Evolutionary conservation across 2,113 vertebrate species (phyloP), one percentile per base, ranked within the genome.

Genomic region (Sterrhoptilus dennistouni): DNA sequence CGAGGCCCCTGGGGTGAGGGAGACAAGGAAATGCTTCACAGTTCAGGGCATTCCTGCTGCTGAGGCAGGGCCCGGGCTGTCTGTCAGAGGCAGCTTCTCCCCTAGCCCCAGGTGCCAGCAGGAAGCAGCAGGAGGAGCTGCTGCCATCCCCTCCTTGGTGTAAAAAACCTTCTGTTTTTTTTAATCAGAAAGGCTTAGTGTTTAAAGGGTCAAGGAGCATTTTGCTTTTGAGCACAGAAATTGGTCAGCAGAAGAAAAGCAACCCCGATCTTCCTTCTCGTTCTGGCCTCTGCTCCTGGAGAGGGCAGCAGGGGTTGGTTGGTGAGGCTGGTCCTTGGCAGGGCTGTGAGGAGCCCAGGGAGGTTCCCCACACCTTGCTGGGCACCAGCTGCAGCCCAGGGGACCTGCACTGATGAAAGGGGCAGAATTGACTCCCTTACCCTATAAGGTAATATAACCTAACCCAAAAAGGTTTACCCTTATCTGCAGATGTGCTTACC

Each of bases 41-140:
- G 49, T 42, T 79, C 33, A 87, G 77, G 2, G 6, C 15, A 6
- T 45, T 90, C 56, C 69, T 93, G 78, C 69, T 71, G 69, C 56
- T 45, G 72, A 60, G 59, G 83, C 57, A 75, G 42, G 35, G 38
- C 23, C 49, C 2, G 8, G 44, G 63, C 79, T 72, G 1, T 22
- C 57, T 71, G 36, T 8, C 68, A 54, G 23, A 61, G 50, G 63
- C 44, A 66, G 70, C 27, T 18, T 57, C 11, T 25, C 38, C 36
- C 5, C 12, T 12, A 16, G 44, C 1, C 0, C 3, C 0, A 8
- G 13, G 7, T 50, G 64, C n/a, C 78, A 57, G 22, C 0, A 0
- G 29, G 50, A 38, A 18, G 70, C 70, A 66, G 52, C 57, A 47
- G 65, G 60, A 83, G 28, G 14, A 57, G 68, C 69, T 78, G 53